phyloP scores from a whole-genome alignment of 2,797 vertebrate species.

The Channa striata region DNA sequence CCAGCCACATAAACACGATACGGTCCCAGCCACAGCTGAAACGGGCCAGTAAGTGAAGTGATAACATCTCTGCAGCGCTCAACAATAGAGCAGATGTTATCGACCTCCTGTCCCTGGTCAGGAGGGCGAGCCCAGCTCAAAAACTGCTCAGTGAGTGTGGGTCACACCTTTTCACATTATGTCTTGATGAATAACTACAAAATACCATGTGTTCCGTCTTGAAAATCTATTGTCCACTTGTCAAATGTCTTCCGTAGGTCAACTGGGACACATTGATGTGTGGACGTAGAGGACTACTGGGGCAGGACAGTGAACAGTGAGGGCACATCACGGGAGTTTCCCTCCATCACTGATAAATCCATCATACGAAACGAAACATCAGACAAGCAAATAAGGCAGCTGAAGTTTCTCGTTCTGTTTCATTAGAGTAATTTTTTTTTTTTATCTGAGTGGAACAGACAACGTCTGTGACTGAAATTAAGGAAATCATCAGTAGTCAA shows the following conservation, averaged over 20 bases:
- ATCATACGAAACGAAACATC: background rate
- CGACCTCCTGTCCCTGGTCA: background rate
- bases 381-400: conserved; percentile 1
- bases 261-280: background rate
- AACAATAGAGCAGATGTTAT: background rate
- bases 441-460: too few species aligned
- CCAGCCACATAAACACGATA: too few species aligned
- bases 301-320: background rate
- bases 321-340: background rate
- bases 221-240: background rate
- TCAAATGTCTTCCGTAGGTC: background rate
- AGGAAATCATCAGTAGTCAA: background rate
- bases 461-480: background rate
- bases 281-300: background rate
- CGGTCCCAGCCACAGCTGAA: background rate
- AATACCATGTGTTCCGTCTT: too few species aligned
- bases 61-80: too few species aligned
- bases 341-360: background rate
- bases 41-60: too few species aligned
- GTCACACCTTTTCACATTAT: background rate
- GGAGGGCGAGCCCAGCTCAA: too few species aligned
- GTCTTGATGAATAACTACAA: background rate
- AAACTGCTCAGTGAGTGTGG: background rate
- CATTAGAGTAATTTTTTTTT: too few species aligned
- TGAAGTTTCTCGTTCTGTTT: background rate